phyloP scores from a whole-genome alignment of 2,113 vertebrate genomes.

The Colossoma macropomum region DNA sequence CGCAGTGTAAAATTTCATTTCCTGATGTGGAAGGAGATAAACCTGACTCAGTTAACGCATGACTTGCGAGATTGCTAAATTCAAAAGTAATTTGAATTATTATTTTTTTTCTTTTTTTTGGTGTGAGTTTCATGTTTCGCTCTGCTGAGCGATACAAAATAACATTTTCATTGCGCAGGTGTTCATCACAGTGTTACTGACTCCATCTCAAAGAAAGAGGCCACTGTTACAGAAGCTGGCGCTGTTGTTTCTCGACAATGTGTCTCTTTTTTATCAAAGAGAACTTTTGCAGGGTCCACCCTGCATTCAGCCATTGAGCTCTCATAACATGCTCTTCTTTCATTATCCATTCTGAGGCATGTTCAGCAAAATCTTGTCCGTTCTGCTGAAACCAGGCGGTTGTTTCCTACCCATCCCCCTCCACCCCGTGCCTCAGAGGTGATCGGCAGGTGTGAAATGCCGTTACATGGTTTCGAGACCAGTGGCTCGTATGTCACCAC shows the following conservation, averaged over 20 bases:
- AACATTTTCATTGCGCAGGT: constrained; percentile 42
- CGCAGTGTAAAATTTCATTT: constrained; percentile 10
- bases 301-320: neutral
- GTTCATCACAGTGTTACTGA: constrained; percentile 28
- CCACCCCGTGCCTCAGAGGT: neutral
- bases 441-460: constrained; percentile 56
- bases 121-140: constrained; percentile 46
- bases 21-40: neutral
- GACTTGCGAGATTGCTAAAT: constrained; percentile 39
- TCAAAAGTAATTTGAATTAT: constrained; percentile 49
- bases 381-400: constrained; percentile 18
- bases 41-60: constrained; percentile 9
- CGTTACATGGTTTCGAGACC: constrained; percentile 40
- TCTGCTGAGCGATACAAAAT: constrained; percentile 28
- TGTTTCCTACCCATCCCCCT: constrained; percentile 11
- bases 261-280: constrained; percentile 15
- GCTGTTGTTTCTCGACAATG: constrained; percentile 31
- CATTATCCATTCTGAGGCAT: neutral
- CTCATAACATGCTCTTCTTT: constrained; percentile 5
- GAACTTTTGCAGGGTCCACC: neutral
- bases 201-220: constrained; percentile 16
- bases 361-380: constrained; percentile 11
- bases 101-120: constrained; percentile 22
- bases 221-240: constrained; percentile 22
- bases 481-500: constrained; percentile 35